A percentile compares a stretch with the other conserved stretches of the same genome.
phyloP scores from a whole-genome alignment of 1,140 invertebrate species.

The Araneus ventricosus region DNA sequence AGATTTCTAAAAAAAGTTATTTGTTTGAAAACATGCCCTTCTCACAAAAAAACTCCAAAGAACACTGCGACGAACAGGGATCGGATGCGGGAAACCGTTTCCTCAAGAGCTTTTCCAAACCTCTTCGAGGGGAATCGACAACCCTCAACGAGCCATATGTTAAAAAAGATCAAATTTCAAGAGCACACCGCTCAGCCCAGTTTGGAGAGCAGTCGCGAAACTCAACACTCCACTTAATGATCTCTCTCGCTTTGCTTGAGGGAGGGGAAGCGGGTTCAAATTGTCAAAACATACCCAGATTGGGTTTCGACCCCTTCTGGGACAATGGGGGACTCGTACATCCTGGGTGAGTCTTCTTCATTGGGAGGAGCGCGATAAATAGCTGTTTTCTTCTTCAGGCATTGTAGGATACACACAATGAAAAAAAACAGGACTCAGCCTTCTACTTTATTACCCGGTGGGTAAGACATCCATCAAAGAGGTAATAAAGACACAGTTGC shows the following conservation, averaged over 20 bases:
- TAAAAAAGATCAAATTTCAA: constrained; percentile 71
- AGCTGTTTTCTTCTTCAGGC: neutral
- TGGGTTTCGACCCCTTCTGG: constrained; percentile 32
- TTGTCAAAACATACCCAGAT: constrained; percentile 63
- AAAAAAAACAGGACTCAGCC: too few species aligned
- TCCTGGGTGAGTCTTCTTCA: neutral
- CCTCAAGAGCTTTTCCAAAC: neutral
- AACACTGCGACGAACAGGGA: neutral
- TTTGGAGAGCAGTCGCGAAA: constrained; percentile 28
- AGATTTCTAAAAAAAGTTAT: neutral
- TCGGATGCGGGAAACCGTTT: neutral
- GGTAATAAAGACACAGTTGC: too few species aligned
- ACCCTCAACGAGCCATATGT: constrained; percentile 54
- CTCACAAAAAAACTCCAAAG: neutral
- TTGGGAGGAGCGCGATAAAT: neutral
- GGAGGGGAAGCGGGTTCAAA: constrained; percentile 35
- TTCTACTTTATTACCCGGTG: too few species aligned
- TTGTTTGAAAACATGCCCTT: neutral
- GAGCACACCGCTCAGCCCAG: constrained; percentile 47
- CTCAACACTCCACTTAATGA: constrained; percentile 61
- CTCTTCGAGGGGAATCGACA: neutral
- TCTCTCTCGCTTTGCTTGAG: constrained; percentile 40
- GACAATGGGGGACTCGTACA: neutral
- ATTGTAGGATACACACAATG: neutral
- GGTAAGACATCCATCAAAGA: too few species aligned